phyloP scores from a whole-genome alignment of 1,140 invertebrate species.

The Adoxophyes honmai region DNA sequence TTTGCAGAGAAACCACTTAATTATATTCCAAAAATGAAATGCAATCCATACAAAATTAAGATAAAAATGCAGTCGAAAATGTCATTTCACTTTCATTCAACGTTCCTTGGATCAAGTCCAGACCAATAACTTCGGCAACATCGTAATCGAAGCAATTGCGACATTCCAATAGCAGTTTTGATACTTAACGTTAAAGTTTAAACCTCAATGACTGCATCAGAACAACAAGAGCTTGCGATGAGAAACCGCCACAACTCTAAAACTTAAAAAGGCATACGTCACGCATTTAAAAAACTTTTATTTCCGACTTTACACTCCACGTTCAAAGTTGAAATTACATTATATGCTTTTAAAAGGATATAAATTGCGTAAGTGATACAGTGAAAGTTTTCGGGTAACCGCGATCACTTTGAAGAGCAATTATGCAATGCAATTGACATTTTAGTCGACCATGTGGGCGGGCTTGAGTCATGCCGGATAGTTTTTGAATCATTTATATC shows the following conservation, averaged over 20 bases:
- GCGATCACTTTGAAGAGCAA: slow-evolving; percentile 8
- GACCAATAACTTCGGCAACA: neutral
- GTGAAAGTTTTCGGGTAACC: neutral
- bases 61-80: neutral
- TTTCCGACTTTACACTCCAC: too few relatives aligned
- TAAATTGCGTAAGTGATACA: slow-evolving; percentile 3
- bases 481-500: slow-evolving; percentile 3
- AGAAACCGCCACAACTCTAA: too few relatives aligned
- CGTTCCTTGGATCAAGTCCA: neutral
- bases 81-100: neutral
- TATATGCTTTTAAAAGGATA: neutral
- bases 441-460: neutral
- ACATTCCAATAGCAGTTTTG: too few relatives aligned
- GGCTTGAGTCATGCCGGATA: neutral
- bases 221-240: too few relatives aligned
- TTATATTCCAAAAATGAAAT: too few relatives aligned
- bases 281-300: too few relatives aligned
- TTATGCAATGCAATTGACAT: slow-evolving; percentile 12
- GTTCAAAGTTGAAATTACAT: too few relatives aligned
- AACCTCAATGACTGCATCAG: too few relatives aligned
- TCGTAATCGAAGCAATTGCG: too few relatives aligned
- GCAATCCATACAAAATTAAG: too few relatives aligned
- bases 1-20: neutral
- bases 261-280: too few relatives aligned
- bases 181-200: too few relatives aligned